Evolutionary conservation across 2,888 invertebrate species (phyloP), one percentile per base, ranked within the genome.

Genomic region (Dascillus cervinus): DNA sequence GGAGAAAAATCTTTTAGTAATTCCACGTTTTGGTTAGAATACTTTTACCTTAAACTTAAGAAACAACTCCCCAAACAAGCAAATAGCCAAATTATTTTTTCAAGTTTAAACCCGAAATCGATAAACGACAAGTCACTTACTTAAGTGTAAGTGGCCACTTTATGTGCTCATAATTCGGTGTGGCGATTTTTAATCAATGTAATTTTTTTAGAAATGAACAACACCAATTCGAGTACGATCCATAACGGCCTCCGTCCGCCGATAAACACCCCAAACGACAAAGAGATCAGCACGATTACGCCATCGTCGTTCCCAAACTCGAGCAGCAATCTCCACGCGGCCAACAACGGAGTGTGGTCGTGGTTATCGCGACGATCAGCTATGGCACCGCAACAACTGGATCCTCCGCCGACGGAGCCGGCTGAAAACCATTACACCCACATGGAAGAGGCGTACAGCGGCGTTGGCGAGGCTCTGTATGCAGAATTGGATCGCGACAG

Each of bases 401-500:
- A 67, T 22, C 66, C 66, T 28, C 67, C 71, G 1, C 67, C 71
- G 8, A 62, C 69, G 23, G 69, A 67, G 11, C 69, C 68, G 3
- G 77, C 73, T 8, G 79, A 79, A 60, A 81, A 81, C 56, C 80
- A 81, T 56, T 81, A 81, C 57, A 81, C 80, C 3, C 78, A 78
- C 55, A 77, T 80, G 75, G 79, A 78, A 43, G 76, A 75, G 49
- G 71, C 69, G 8, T 72, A 73, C 47, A 69, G 71, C 54, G 67
- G 69, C 43, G 70, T 69, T 10, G 71, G 69, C 6, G 77, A 77
- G 50, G 79, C 79, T 1, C 67, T 82, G 9, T 82, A 82, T 55
- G 80, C 81, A 4, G 81, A 82, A 60, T 60, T 82, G 44, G 81
- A 82, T 58, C 68, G 76, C 25, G 76, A 77, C 12, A 58, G 55